Evolutionary conservation across 1,140 invertebrate species (phyloP), one percentile per base, ranked within the genome.

Genomic region (Plutomurus gul): DNA sequence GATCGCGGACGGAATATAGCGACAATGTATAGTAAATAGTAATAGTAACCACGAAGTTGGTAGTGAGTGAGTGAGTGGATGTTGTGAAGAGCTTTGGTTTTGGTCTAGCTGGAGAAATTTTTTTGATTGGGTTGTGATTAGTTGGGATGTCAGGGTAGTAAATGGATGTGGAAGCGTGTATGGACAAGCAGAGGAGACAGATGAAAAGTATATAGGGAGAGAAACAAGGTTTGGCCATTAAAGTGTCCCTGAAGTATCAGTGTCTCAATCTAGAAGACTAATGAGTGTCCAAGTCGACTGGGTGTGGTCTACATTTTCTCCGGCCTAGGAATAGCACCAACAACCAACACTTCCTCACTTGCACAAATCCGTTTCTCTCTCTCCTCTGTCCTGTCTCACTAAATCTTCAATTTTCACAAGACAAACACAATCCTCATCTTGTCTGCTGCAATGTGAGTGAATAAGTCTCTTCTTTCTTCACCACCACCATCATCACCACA

Each of bases 161-260:
- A 81, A 77, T 81, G 79, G 75, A 77, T 77, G 74, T 65, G 75
- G 75, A 51, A 77, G 75, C 70, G 73, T 75, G 73, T 75, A 75
- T 37, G 73, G 73, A 75, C 60, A 72, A 37, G 65, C 65, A 49
- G 25, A 46, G 47, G 56, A 77, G 75, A 80, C 75, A 82, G 78
- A 80, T 80, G 79, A 82, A 81, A 81, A 76, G 46, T 76, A 72
- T 49, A 76, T 40, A 76, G 76, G 49, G 73, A 80, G 76, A 77
- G 37, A 75, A 78, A 79, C 82, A 83, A 81, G 76, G 78, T 83
- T 83, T 83, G 43, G 51, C 82, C 82, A 83, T 83, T 83, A 83
- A 83, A 83, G 79, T 83, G 82, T 83, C 82, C 82, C 82, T 81
- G 76, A 83, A 83, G 79, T 83, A 83, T 83, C 82, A 83, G 79